Conservation (phyloP, 2,113 vertebrate genomes). For the Mixornis gularis region DNA sequence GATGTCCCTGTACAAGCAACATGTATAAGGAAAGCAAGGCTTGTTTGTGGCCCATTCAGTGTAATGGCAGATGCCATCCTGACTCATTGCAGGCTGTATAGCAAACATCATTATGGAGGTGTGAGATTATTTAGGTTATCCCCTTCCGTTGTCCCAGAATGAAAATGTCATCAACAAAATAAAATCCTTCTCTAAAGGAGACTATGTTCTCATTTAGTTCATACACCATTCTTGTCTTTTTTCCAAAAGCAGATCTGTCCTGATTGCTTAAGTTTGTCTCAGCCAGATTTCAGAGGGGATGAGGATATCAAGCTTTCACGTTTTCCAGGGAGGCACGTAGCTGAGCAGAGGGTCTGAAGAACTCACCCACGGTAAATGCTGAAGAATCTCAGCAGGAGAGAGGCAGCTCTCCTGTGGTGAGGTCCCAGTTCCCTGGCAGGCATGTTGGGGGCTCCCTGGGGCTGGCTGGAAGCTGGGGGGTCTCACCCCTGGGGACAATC, state of each 20-base stretch:
- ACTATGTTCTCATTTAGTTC: not conserved
- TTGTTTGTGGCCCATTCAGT: not conserved
- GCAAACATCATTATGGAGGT: not conserved
- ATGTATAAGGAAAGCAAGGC: not conserved
- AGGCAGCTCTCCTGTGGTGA: not conserved
- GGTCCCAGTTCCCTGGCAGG: not conserved
- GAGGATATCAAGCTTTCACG: fast-evolving
- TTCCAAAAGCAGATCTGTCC: not conserved
- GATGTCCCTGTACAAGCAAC: not conserved
- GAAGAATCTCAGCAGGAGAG: not conserved
- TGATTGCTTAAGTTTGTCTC: not conserved
- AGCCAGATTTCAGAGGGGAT: not conserved
- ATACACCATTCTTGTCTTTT: not conserved
- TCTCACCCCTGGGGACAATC: not conserved
- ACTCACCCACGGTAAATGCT: not conserved
- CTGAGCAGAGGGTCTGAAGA: not conserved
- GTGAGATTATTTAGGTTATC: not conserved
- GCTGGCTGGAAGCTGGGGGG: not conserved
- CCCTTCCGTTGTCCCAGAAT: not conserved
- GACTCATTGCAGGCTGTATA: not conserved
- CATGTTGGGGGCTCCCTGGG: fast-evolving
- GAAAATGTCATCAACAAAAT: not conserved
- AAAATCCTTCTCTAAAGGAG: not conserved
- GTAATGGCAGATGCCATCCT: not conserved
- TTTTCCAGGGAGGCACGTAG: not conserved